Base-by-base conservation (phyloP, 2,888 invertebrate genomes). In the Homarus gammarus region DNA sequence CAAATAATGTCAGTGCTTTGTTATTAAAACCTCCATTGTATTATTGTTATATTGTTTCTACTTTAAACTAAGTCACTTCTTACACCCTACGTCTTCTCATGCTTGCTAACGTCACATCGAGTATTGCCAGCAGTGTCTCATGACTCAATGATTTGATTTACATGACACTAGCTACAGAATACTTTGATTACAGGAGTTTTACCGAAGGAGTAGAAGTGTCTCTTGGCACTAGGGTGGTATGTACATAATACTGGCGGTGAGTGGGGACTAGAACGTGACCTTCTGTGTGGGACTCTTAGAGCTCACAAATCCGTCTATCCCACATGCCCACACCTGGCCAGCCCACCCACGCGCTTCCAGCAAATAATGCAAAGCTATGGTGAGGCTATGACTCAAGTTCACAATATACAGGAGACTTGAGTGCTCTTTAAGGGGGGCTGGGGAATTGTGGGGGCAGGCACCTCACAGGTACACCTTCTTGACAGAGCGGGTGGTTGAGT, bases 381-480 rank as follows among this genome's bases (percentile, higher is more conserved):
- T 70, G 64, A 79, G 83, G 79, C 79, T 68, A 79, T 51, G 86
- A 70, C 68, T 86, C 79, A 61, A 44, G 56, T 81, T 51, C 44
- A 36, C 61, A 49, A 36, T 82, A 40, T 72, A 61, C 40, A 56
- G 44, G n/a, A 40, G 51, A 61, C 64, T 61, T 82, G 82, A 87
- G 87, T 73, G 75, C 81, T 44, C 75, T 77, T 84, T 73, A 61
- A 64, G 73, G 56, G 87, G 87, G 73, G 90, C 56, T 51, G 75
- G 89, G 79, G 72, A 31, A 68, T 18, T 33, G 75, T 56, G 81
- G 61, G 27, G 85, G 44, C 72, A 85, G 90, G 87, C 87, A 83
- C 51, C 90, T 97, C 96, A 97, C 96, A 97, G 96, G 95, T 97
- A 97, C 95, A 98, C 97, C 95, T 98, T 98, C 95, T 98, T 98